Percentiles rank a stretch among this genome's conserved stretches.
Evolutionary conservation across 2,113 vertebrate species (phyloP).

Genomic region (Mustelus asterias): DNA sequence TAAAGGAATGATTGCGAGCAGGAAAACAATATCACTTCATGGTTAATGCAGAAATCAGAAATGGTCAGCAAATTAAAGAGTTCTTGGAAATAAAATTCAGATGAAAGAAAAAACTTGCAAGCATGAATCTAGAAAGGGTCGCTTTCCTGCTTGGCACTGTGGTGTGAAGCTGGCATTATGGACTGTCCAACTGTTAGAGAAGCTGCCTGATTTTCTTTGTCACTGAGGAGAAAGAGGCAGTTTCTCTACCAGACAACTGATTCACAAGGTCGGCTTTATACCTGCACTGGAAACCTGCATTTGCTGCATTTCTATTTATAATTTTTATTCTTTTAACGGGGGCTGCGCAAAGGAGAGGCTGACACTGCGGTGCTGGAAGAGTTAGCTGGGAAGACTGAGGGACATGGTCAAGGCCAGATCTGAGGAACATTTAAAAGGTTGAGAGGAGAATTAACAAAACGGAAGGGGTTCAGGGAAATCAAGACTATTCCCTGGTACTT

Average conservation of each 20-base stretch:
- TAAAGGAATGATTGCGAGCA: neutral
- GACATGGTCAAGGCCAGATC: neutral
- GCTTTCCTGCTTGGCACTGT: neutral
- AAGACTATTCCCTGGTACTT: neutral
- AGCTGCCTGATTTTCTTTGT: neutral
- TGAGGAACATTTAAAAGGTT: neutral
- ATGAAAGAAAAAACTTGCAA: neutral
- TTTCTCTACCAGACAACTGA: neutral
- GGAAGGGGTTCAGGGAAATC: neutral
- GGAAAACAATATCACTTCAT: neutral
- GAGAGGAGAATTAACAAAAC: neutral
- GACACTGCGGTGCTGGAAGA: neutral
- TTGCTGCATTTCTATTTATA: neutral
- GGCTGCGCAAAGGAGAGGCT: neutral
- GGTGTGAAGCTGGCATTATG: neutral
- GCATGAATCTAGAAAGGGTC: neutral
- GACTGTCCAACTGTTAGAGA: neutral
- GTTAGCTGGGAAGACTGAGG: neutral
- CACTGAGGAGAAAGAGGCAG: neutral
- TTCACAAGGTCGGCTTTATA: neutral
- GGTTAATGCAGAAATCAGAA: neutral
- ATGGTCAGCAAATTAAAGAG: neutral
- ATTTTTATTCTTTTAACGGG: neutral
- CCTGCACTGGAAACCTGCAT: neutral
- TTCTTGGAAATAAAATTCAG: neutral